Conservation (phyloP, 2,888 invertebrate genomes). For the Nineta flava region DNA sequence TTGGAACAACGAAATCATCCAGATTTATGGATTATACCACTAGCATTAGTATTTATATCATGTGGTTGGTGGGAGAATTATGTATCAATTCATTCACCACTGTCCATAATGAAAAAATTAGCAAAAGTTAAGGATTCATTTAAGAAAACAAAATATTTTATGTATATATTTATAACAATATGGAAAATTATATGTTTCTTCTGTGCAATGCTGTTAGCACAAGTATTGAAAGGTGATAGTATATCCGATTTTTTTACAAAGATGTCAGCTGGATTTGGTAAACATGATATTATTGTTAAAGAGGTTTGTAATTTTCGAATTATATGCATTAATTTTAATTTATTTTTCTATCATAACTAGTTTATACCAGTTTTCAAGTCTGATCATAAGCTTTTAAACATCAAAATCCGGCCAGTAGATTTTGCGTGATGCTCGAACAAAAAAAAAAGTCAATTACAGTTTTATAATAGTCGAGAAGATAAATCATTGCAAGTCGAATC, state of each 20-base stretch:
- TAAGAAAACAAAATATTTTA: constrained; percentile 69
- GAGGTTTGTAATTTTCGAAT: constrained; percentile 35
- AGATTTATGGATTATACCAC: constrained; percentile 71
- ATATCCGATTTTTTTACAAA: constrained; percentile 61
- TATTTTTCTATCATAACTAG: neutral
- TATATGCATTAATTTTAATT: neutral
- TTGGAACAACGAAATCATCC: constrained; percentile 46
- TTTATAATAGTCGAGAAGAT: no score
- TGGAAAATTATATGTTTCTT: constrained; percentile 84
- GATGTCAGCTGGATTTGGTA: constrained; percentile 57
- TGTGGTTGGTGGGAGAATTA: constrained; percentile 99
- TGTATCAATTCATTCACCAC: constrained; percentile 70
- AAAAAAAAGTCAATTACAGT: no score
- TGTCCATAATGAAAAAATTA: constrained; percentile 56
- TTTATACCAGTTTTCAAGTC: no score
- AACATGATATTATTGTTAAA: constrained; percentile 62
- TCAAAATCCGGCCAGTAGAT: no score
- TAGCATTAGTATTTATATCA: constrained; percentile 72
- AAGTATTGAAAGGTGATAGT: constrained; percentile 60
- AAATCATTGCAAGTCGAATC: no score
- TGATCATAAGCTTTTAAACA: no score
- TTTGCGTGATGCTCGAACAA: no score
- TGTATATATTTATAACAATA: constrained; percentile 73
- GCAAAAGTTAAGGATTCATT: constrained; percentile 68
- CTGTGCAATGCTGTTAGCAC: constrained; percentile 51